Evolutionary conservation across 1,140 invertebrate species (phyloP).

Genomic region (Goniozus legneri): DNA sequence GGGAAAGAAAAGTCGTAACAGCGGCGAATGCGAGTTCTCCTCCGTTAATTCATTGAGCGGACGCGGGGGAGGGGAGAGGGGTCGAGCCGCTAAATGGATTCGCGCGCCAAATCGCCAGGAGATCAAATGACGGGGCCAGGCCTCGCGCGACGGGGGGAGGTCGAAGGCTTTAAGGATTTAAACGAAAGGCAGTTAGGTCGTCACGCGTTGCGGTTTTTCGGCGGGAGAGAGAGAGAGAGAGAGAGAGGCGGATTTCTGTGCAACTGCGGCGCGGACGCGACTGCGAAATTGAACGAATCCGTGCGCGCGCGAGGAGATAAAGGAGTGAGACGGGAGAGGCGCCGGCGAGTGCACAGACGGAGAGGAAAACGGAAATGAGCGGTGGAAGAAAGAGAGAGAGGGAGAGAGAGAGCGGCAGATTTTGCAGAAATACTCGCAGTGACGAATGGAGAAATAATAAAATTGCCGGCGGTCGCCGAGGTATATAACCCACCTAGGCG

Average conservation of each 20-base stretch:
- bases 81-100: conserved; percentile 20
- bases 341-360: background rate
- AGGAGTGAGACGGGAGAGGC: conserved; percentile 6
- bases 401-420: too few species aligned
- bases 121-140: conserved; percentile 14
- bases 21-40: conserved; percentile 9
- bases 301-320: conserved; percentile 1
- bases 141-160: conserved; percentile 3
- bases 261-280: conserved; percentile 10
- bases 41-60: too few species aligned
- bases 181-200: conserved; percentile 44
- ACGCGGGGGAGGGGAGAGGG: too few species aligned
- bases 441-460: too few species aligned
- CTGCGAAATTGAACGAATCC: conserved; percentile 37
- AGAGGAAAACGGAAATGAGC: too few species aligned
- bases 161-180: conserved; percentile 29
- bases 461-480: too few species aligned
- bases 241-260: conserved; percentile 20
- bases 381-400: too few species aligned
- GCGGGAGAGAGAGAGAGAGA: too few species aligned
- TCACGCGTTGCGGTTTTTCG: conserved; percentile 43
- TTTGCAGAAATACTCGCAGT: too few species aligned
- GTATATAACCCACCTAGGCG: too few species aligned
- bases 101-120: conserved; percentile 8
- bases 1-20: conserved; percentile 10